Percentiles rank a stretch among this genome's conserved stretches.
phyloP scores from a whole-genome alignment of 1,140 invertebrate genomes.

The Drosophila saltans region DNA sequence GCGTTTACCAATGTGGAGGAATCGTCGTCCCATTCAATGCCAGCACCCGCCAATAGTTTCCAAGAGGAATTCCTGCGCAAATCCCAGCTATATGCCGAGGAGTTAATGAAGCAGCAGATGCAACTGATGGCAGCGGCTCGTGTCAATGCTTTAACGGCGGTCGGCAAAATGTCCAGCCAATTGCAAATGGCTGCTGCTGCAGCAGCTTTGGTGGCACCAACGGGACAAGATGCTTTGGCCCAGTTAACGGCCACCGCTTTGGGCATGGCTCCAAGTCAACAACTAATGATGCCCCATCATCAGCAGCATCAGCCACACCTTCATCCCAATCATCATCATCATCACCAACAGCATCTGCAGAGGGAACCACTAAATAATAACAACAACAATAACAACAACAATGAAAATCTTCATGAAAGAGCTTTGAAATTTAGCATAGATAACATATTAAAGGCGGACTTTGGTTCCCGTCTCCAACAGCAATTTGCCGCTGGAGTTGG shows the following conservation, averaged over 20 bases:
- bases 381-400: slow-evolving; percentile 48
- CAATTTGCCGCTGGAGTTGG: slow-evolving; percentile 35
- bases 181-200: slow-evolving; percentile 70
- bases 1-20: slow-evolving; percentile 65
- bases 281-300: slow-evolving; percentile 38
- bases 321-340: slow-evolving; percentile 30
- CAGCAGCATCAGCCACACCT: slow-evolving; percentile 43
- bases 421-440: slow-evolving; percentile 95
- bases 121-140: slow-evolving; percentile 81
- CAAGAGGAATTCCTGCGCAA: slow-evolving; percentile 82
- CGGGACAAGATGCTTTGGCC: slow-evolving; percentile 62
- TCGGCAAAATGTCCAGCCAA: slow-evolving; percentile 68
- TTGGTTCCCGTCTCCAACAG: slow-evolving; percentile 90
- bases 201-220: slow-evolving; percentile 59
- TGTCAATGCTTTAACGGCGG: slow-evolving; percentile 68
- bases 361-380: slow-evolving; percentile 49
- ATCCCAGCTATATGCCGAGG: slow-evolving; percentile 82
- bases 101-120: slow-evolving; percentile 83
- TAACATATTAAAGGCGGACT: slow-evolving; percentile 95
- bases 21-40: slow-evolving; percentile 10
- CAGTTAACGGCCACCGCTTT: slow-evolving; percentile 69
- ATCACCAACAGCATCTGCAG: slow-evolving; percentile 43
- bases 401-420: slow-evolving; percentile 84
- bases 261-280: slow-evolving; percentile 41
- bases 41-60: slow-evolving; percentile 43